These are phyloP conservation scores for Plotosus lineatus DNA, from an alignment of 2,113 vertebrate genomes.

Conservation along the genomic window DNA sequence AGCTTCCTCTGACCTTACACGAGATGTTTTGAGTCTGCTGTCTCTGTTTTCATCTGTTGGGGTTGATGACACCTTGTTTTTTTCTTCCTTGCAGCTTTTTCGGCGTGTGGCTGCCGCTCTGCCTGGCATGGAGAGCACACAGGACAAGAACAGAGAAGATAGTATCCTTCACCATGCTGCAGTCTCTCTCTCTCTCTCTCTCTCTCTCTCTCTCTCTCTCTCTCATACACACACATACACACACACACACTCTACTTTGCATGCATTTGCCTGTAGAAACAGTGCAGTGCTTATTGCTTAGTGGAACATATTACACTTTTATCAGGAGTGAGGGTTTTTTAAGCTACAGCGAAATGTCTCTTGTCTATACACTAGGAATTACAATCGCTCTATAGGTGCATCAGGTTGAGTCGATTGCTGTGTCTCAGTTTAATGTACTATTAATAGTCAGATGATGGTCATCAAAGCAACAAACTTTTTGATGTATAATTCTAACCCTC, in stretches of 20 bases:
- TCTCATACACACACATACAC: neutral
- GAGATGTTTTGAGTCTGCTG: slow-evolving; percentile 21
- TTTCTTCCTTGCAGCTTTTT: slow-evolving; percentile 82
- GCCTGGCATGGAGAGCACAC: slow-evolving; percentile 97
- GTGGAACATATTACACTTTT: too few relatives aligned
- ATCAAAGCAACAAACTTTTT: too few relatives aligned
- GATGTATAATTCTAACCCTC: too few relatives aligned
- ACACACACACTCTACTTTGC: slow-evolving; percentile 10
- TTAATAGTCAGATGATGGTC: too few relatives aligned
- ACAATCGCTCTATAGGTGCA: too few relatives aligned
- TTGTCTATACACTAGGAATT: too few relatives aligned
- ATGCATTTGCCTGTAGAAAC: slow-evolving; percentile 2
- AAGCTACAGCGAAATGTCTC: too few relatives aligned
- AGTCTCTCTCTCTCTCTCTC: neutral
- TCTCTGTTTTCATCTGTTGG: neutral
- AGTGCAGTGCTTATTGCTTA: neutral
- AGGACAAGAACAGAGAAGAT: slow-evolving; percentile 98
- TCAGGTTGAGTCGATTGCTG: too few relatives aligned
- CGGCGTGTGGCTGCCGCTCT: slow-evolving; percentile 96
- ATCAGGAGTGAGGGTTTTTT: too few relatives aligned
- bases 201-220: neutral
- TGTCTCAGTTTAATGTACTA: too few relatives aligned
- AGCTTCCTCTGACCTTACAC: neutral
- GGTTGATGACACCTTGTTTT: slow-evolving; percentile 8
- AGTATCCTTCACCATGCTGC: slow-evolving; percentile 90